Evolutionary conservation across 2,113 vertebrate species (phyloP), one percentile per base, ranked within the genome.

Genomic region (Albula goreensis): DNA sequence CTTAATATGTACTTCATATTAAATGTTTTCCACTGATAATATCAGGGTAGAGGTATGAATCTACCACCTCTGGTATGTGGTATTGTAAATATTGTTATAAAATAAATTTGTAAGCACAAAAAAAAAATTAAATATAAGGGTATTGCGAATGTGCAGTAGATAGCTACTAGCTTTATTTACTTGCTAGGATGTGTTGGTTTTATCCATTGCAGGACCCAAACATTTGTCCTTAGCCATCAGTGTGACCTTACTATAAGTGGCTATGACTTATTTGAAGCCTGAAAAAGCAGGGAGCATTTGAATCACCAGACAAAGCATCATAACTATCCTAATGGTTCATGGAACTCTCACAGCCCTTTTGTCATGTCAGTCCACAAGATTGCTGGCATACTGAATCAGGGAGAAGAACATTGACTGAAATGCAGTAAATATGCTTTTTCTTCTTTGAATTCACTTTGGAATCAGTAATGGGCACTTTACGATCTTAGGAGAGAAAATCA

Each of bases 191-290:
- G 51, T 85, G 50, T 80, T 41, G 31, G 31, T 41, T 85, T 89
- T 87, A 83, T 66, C 49, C 78, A 63, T 15, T 53, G 82, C 86
- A 82, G 86, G 52, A 85, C 80, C 8, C 66, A 80, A 80, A 84
- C 19, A 17, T 51, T 19, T 85, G 53, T 31, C 86, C 79, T 78
- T 80, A 86, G 80, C 84, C 74, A 82, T 78, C 13, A 82, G 49
- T 13, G 49, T 85, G 81, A 56, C 48, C 80, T 49, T 57, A 57
- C 87, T 90, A 89, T 89, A 89, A 87, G 90, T 88, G 70, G 86
- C 70, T 83, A 56, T 81, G 81, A 74, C 49, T 83, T 60, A 81
- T 83, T 82, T 63, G 81, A 48, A 15, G 77, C 84, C 79, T 49
- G 11, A 57, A 50, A 84, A 78, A 80, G 85, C 53, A 81, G 53